Percentiles rank a stretch among this genome's conserved stretches.
Conservation (phyloP, 2,797 vertebrate genomes). For the Acomys russatus region DNA sequence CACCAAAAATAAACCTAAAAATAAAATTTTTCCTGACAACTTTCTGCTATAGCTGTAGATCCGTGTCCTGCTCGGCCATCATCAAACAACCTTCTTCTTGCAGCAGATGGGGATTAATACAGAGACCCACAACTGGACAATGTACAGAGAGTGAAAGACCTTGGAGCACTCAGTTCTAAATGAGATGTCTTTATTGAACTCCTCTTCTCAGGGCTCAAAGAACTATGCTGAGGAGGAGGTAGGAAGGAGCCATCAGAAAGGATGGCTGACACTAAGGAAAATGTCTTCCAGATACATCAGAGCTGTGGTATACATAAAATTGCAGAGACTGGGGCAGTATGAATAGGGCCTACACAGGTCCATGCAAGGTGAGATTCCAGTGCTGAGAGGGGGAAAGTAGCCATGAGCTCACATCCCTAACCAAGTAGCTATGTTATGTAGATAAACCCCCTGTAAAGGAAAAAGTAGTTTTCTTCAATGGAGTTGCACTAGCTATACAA, state of each 20-base stretch:
- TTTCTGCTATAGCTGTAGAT: background rate
- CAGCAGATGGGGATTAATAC: background rate
- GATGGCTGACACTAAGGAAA: background rate
- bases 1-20: too few relatives aligned
- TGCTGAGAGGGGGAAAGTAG: background rate
- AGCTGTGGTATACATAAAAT: background rate
- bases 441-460: too few relatives aligned
- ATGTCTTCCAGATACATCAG: background rate
- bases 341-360: too few relatives aligned
- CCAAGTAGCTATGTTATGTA: background rate
- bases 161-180: background rate
- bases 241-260: background rate
- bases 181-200: background rate
- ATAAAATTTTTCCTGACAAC: background rate
- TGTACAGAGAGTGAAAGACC: background rate
- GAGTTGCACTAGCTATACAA: background rate
- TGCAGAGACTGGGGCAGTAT: background rate
- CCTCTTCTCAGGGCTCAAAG: background rate
- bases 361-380: too few relatives aligned
- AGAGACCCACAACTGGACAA: background rate
- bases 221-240: background rate
- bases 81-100: background rate
- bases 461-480: background rate
- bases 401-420: background rate
- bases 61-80: too few relatives aligned